A percentile compares a stretch with the other conserved stretches of the same genome.
Evolutionary conservation across 2,888 invertebrate species (phyloP).

Genomic region (Rhagonycha lutea): DNA sequence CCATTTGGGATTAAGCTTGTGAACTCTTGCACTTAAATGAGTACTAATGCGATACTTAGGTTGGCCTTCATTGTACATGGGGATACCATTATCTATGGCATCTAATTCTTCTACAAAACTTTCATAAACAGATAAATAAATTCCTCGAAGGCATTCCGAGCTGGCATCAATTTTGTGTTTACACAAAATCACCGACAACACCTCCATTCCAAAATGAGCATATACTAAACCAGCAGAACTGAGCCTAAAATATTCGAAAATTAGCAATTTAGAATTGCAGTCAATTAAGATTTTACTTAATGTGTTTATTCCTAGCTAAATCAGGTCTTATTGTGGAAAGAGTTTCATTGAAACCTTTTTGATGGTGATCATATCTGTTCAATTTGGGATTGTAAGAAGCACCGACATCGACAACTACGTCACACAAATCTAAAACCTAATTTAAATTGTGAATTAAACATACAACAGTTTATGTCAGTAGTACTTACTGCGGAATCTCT

Average conservation of each 20-base stretch:
- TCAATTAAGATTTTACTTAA: conserved; percentile 54
- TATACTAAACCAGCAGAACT: conserved; percentile 96
- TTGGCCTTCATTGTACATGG: conserved; percentile 71
- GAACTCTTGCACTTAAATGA: conserved; percentile 75
- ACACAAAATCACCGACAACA: conserved; percentile 67
- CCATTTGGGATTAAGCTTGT: conserved; percentile 84
- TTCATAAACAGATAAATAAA: conserved; percentile 80
- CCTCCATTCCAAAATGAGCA: conserved; percentile 82
- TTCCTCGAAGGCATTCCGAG: conserved; percentile 58
- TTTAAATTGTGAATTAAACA: background rate
- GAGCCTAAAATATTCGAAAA: conserved; percentile 63
- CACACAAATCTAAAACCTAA: conserved; percentile 74
- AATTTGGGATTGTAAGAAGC: conserved; percentile 76
- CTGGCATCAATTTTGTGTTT: conserved; percentile 54
- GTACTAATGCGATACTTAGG: conserved; percentile 80
- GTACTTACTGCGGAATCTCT: conserved; percentile 59
- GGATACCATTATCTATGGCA: conserved; percentile 96
- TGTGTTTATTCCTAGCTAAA: conserved; percentile 62
- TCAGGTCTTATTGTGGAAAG: conserved; percentile 68
- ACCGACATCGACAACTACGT: conserved; percentile 96
- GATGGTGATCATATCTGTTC: conserved; percentile 93
- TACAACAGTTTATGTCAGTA: background rate
- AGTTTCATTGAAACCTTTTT: conserved; percentile 73
- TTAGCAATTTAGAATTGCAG: background rate
- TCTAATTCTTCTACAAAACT: conserved; percentile 91